Evolutionary conservation across 2,113 vertebrate genomes (phyloP).

Genomic region (Gymnorhina tibicen): DNA sequence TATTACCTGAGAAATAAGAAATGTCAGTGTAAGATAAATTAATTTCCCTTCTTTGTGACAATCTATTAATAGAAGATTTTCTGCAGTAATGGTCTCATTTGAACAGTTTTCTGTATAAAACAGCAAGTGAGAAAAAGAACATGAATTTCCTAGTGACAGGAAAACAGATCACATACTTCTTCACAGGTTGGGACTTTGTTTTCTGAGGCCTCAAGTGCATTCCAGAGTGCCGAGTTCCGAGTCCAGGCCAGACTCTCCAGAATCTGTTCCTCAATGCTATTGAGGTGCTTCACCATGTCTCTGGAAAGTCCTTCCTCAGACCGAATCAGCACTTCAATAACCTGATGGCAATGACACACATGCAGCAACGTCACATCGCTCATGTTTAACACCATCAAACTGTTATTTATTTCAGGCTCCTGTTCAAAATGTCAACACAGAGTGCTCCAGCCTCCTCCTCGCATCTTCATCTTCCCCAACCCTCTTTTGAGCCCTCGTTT

Average conservation of each 20-base stretch:
- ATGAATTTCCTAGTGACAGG: neutral
- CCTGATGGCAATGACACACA: slow-evolving; percentile 67
- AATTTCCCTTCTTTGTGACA: neutral
- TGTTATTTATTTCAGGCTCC: neutral
- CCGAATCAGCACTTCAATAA: slow-evolving; percentile 96
- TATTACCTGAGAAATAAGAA: slow-evolving; percentile 82
- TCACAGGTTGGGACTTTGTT: slow-evolving; percentile 90
- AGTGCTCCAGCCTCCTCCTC: neutral
- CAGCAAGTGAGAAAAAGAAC: neutral
- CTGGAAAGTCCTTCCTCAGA: slow-evolving; percentile 94
- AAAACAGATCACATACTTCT: slow-evolving; percentile 77
- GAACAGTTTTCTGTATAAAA: neutral
- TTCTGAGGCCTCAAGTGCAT: slow-evolving; percentile 76
- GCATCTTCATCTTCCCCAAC: neutral
- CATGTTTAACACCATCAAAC: neutral
- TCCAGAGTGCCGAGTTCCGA: slow-evolving; percentile 85
- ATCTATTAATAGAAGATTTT: neutral
- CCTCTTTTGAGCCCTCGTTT: neutral
- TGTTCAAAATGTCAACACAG: fast-evolving
- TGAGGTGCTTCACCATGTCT: slow-evolving; percentile 97
- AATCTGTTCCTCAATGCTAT: slow-evolving; percentile 94
- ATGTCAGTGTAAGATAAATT: neutral
- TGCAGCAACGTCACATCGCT: neutral
- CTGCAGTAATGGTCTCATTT: neutral
- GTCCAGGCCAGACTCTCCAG: slow-evolving; percentile 91